Evolutionary conservation across 2,888 invertebrate species (phyloP).

Genomic region (Apocheima hispidaria): DNA sequence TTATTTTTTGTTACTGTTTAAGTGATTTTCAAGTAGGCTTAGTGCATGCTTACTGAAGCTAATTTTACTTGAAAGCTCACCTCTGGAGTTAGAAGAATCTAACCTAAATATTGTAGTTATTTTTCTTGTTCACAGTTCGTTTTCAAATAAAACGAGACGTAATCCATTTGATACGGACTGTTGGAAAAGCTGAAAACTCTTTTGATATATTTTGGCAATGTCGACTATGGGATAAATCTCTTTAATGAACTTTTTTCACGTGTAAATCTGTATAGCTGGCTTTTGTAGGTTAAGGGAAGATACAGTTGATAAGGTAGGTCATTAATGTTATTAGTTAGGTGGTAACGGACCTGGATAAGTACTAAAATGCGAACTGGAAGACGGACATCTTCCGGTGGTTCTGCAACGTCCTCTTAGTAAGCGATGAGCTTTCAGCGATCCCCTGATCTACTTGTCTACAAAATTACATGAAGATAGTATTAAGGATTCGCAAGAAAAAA

Average conservation of each 20-base stretch:
- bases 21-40: neutral
- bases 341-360: too few relatives aligned
- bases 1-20: neutral
- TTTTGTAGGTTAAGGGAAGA: too few relatives aligned
- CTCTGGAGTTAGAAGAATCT: neutral
- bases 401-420: too few relatives aligned
- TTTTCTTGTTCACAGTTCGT: slow-evolving; percentile 6
- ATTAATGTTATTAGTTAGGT: too few relatives aligned
- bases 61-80: neutral
- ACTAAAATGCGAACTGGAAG: too few relatives aligned
- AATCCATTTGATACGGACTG: slow-evolving; percentile 9
- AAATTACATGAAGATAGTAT: too few relatives aligned
- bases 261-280: neutral
- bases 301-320: neutral
- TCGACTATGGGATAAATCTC: neutral
- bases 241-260: neutral
- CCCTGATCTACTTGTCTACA: too few relatives aligned
- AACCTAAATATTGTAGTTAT: slow-evolving; percentile 3
- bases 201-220: slow-evolving; percentile 16
- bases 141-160: slow-evolving; percentile 21
- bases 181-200: slow-evolving; percentile 10
- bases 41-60: too few relatives aligned
- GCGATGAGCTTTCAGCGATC: too few relatives aligned
- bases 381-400: too few relatives aligned
- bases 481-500: too few relatives aligned